Base-by-base conservation (phyloP, 2,888 invertebrate species). In the Trilocha varians region DNA sequence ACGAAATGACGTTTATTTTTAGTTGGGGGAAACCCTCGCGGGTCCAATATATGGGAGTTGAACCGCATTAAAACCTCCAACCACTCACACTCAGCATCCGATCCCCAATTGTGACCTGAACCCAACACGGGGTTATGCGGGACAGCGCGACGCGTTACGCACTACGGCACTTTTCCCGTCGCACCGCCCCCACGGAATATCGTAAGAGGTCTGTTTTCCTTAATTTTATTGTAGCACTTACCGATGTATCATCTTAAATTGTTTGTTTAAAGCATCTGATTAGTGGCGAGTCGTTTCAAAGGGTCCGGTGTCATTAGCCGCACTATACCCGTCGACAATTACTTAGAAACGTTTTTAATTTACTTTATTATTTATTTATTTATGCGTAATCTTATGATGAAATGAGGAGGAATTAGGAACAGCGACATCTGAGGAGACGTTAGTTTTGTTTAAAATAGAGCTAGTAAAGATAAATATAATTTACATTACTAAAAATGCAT, bases 331-430 rank as follows among this genome's bases (percentile, higher is more conserved):
- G 56, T 52, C 50, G 57, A 55, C 60, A 49, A 70, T 73, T 75
- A 74, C 70, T 68, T 60, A 65, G 59, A 70, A 66, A 64, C 69
- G 67, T 67, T 74, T 83, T 84, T 84, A 84, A 84, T 84, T 84
- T 78, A 70, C 75, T 84, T 82, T 83, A 83, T 80, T 79, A 79
- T 80, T 78, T 84, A 82, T 83, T 83, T 84, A 83, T 82, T 79
- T 83, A 82, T 79, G 75, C 78, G 70, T 79, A 77, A 78, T 76
- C 67, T 64, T 60, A 49, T 59, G 71, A 78, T 74, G 72, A 82
- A 78, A 77, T 80, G 69, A 67, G 67, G 64, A 49, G 50, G 55
- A 38, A 47, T 45, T 42, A 51, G 35, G 59, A 56, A 67, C 58
- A 70, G 18, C 35, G 48, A 53, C 57, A 57, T 38, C 32, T 16